Conservation (phyloP, 2,113 vertebrate genomes). For the Dipodomys stephensi region DNA sequence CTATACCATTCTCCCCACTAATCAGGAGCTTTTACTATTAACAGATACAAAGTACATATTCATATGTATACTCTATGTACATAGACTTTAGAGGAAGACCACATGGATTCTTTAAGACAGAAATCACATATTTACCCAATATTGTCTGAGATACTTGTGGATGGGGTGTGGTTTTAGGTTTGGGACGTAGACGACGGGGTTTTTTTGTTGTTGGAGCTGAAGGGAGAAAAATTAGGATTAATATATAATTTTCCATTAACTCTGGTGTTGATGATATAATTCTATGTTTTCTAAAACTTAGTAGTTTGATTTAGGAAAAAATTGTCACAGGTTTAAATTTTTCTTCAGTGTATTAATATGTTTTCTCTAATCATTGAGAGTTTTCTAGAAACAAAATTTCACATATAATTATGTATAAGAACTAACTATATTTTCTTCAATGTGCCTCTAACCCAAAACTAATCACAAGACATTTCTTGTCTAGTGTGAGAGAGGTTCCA, state of each 20-base stretch:
- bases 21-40: background rate
- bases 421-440: constrained; percentile 1
- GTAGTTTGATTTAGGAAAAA: background rate
- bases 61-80: background rate
- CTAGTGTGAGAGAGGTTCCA: background rate
- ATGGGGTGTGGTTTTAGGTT: constrained; percentile 83
- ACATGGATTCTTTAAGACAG: background rate
- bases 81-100: background rate
- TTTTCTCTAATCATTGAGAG: constrained; percentile 27
- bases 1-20: background rate
- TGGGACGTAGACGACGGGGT: constrained; percentile 70
- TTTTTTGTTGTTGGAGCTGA: constrained; percentile 69
- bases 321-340: constrained; percentile 16
- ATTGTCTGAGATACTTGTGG: constrained; percentile 83
- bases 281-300: background rate
- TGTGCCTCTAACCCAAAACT: background rate
- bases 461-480: background rate
- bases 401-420: background rate
- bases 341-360: background rate
- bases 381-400: background rate
- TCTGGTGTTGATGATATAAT: background rate
- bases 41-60: background rate
- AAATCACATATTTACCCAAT: constrained; percentile 85
- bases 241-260: background rate
- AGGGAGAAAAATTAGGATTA: constrained; percentile 65